Percentiles rank a stretch among this genome's conserved stretches.
phyloP scores from a whole-genome alignment of 1,140 invertebrate species.

The Drosophila kanapiae region DNA sequence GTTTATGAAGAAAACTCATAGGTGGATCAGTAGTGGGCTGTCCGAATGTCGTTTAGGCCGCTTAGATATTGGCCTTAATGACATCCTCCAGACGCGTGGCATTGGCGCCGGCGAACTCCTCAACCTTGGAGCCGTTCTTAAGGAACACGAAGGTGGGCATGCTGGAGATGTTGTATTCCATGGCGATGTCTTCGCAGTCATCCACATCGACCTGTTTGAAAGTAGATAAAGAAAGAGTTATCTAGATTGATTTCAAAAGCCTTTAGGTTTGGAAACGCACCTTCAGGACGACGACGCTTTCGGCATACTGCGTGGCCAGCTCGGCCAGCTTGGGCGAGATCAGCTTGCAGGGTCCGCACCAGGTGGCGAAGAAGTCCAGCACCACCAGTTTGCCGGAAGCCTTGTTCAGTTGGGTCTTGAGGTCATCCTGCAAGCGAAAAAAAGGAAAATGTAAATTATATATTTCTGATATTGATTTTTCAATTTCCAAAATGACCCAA shows the following conservation, averaged over 20 bases:
- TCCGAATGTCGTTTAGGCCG: constrained; percentile 10
- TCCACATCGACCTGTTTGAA: constrained; percentile 95
- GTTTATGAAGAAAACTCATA: constrained; percentile 51
- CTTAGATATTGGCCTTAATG: constrained; percentile 58
- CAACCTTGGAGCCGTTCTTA: constrained; percentile 90
- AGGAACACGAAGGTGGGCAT: constrained; percentile 98
- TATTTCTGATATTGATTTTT: constrained; percentile 19
- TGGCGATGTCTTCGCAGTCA: constrained; percentile 93
- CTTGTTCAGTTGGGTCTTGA: constrained; percentile 89
- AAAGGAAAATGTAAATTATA: not conserved
- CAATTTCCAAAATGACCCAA: constrained; percentile 4
- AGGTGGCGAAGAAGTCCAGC: constrained; percentile 93
- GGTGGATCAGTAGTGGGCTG: constrained; percentile 40
- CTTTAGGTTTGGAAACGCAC: constrained; percentile 72
- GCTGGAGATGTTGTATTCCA: constrained; percentile 92
- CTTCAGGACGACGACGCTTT: constrained; percentile 87
- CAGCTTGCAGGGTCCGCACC: constrained; percentile 97
- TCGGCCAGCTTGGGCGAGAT: constrained; percentile 94
- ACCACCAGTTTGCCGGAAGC: constrained; percentile 94
- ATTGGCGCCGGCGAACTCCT: constrained; percentile 93
- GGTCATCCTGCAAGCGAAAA: constrained; percentile 88
- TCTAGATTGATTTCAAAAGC: not conserved
- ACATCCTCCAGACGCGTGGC: constrained; percentile 88
- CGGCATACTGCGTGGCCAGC: constrained; percentile 87
- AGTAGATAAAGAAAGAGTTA: not conserved